Base-by-base conservation (phyloP, 1,140 invertebrate genomes). In the Achroia grisella region DNA sequence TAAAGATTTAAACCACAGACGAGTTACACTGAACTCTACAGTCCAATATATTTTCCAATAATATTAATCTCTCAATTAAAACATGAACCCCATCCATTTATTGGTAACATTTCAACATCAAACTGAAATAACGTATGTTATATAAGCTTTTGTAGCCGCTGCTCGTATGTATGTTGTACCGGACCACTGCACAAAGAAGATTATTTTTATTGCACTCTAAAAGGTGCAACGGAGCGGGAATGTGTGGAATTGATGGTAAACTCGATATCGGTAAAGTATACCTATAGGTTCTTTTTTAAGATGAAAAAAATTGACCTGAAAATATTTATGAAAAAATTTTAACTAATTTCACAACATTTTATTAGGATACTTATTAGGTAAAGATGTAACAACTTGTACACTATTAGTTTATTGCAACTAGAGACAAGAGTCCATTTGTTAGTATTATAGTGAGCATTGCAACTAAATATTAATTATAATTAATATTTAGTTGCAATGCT, bases 131-230 rank as follows among this genome's bases (percentile, higher is more conserved):
- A 69, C 65, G 70, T 43, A 44, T 53, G 30, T 11, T 61, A 54
- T 68, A 62, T 56, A 42, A 35, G 58, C 50, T 65, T 65, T 71
- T 72, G 66, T 63, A 71, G 73, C 71, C 58, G 56, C 55, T 60
- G 64, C 46, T 59, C 62, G 56, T 70, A 51, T 62, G 56, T 66
- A 54, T 49, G 39, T 6, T 6, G 17, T 3, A 46, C 61, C 64
- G 65, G 65, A 48, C 65, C 54, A 55, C 39, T 70, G 72, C 48
- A 72, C 71, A 81, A 75, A 75, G 77, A 71, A 73, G 69, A 81
- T 81, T 81, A 78, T 78, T 81, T 81, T 77, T 79, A 77, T 76
- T 78, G 72, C 74, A 74, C 65, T 66, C 60, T 64, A 55, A 76
- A 80, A 76, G 68, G 71, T 71, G 68, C 72, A 73, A 60, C 61